These are phyloP conservation scores for Macquaria australasica DNA, from an alignment of 2,113 vertebrate genomes.

Conservation along the genomic window DNA sequence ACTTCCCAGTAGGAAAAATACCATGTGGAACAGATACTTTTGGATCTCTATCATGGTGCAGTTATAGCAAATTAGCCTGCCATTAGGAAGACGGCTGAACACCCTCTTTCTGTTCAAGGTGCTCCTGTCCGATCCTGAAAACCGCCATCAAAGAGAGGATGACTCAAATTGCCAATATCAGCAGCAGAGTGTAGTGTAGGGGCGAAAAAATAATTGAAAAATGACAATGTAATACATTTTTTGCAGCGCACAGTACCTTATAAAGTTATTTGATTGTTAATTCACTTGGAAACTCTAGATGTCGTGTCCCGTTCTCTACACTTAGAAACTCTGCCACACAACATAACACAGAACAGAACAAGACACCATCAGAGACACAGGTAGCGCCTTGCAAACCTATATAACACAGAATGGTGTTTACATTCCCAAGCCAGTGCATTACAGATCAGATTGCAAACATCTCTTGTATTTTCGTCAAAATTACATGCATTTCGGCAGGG, in stretches of 20 bases:
- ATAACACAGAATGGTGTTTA: background rate
- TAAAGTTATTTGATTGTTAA: too few species aligned
- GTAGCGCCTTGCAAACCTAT: background rate
- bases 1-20: background rate
- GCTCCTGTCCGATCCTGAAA: background rate
- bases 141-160: background rate
- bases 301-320: background rate
- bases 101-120: background rate
- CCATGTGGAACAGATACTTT: background rate
- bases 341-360: background rate
- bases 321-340: background rate
- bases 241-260: background rate
- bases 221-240: background rate
- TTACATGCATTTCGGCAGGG: background rate
- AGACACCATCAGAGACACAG: background rate
- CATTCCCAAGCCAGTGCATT: background rate
- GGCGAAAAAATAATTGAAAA: background rate
- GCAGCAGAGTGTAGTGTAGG: background rate
- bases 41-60: background rate
- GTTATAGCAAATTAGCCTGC: background rate
- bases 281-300: background rate
- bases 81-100: background rate
- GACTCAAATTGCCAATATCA: background rate
- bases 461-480: background rate
- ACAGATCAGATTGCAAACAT: background rate